These are phyloP conservation scores for Glareola pratincola DNA, from an alignment of 2,113 vertebrate genomes.

Conservation along the genomic window DNA sequence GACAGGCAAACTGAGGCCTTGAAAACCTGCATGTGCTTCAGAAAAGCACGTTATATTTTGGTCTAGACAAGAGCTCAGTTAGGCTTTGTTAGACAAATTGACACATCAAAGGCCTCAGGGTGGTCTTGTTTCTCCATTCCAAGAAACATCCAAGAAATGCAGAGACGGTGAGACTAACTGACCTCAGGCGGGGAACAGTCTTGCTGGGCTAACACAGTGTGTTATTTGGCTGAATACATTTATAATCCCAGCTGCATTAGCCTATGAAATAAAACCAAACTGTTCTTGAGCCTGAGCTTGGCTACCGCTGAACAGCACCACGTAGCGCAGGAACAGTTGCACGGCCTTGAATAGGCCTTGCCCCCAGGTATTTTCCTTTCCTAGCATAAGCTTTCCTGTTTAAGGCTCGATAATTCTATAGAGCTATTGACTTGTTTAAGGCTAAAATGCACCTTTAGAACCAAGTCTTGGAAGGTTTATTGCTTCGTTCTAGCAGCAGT, in stretches of 20 bases:
- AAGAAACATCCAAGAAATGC: not conserved
- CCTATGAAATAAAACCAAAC: not conserved
- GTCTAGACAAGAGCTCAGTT: not conserved
- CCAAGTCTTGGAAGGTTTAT: not conserved
- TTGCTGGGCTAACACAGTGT: not conserved
- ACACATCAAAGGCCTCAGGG: not conserved
- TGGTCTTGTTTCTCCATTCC: fast-evolving
- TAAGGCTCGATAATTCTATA: not conserved
- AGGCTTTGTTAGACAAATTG: not conserved
- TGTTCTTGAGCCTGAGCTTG: not conserved
- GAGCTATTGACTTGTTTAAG: not conserved
- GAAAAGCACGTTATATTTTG: not conserved
- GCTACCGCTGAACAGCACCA: not conserved
- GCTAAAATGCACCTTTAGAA: not conserved
- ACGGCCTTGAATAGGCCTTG: not conserved
- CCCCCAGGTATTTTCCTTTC: not conserved
- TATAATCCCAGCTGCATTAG: not conserved
- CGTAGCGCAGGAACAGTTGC: not conserved
- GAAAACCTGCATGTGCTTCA: not conserved
- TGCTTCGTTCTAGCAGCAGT: not conserved
- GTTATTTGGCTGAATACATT: not conserved
- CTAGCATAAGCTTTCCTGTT: not conserved
- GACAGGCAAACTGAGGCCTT: not conserved
- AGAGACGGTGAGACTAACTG: not conserved
- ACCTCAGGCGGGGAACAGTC: not conserved